Base-by-base conservation (phyloP, 2,113 vertebrate species). In the Oryzias melastigma region DNA sequence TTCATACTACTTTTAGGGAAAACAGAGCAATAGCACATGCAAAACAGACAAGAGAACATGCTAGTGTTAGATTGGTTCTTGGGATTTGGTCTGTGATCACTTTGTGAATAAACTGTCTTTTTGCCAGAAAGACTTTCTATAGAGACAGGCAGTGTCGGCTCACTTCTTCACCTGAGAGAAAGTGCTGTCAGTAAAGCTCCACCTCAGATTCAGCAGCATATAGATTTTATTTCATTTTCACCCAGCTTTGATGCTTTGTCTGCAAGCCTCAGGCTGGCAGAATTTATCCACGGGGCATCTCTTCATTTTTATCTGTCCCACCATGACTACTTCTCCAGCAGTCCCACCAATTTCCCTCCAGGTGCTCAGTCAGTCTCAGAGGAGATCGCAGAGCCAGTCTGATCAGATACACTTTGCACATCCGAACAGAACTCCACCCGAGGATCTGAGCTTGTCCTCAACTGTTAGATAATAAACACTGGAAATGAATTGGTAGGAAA, bases 401-500 rank as follows among this genome's bases (percentile, higher is more conserved):
- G 78, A 60, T 52, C 52, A 1, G 45, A 80, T 77, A 86, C 82
- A 85, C 63, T 74, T 83, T 81, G 75, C 75, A 77, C 81, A 78
- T 89, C 77, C 77, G 22, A 50, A 19, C 56, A 77, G 78, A 87
- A 83, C 87, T 80, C 35, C 73, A 75, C 86, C 85, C 82, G 58
- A 3, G 44, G 52, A 62, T 52, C 73, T 41, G 3, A 13, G 25
- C 61, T 65, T 24, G 62, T 67, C 71, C 63, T 16, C 69, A 73
- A 68, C 76, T 73, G 75, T 49, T 74, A 62, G 69, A 74, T 65
- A 63, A 82, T 75, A 84, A 82, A 81, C 68, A 73, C 7, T 1
- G 68, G 62, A 80, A 69, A 86, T 82, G 81, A 84, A 91, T 87
- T 80, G 82, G 55, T 71, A 50, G 71, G 65, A 83, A 87, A 85